Evolutionary conservation across 2,888 invertebrate species (phyloP).

Genomic region (Lasioglossum leucozonium): DNA sequence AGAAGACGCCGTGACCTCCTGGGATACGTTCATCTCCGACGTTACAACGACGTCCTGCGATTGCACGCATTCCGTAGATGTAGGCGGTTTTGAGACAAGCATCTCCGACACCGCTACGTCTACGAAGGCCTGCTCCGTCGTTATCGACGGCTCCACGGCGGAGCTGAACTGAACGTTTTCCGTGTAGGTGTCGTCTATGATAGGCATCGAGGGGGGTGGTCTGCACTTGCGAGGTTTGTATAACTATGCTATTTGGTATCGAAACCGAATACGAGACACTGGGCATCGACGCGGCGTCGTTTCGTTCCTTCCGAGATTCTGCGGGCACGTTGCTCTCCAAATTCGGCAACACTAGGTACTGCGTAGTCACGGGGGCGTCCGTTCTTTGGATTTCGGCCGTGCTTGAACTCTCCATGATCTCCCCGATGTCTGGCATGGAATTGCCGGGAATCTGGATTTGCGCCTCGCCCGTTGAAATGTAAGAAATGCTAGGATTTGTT

Average conservation of each 20-base stretch:
- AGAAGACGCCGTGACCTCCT: slow-evolving; percentile 46
- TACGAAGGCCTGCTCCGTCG: slow-evolving; percentile 69
- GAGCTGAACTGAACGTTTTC: slow-evolving; percentile 73
- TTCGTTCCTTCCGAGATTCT: slow-evolving; percentile 65
- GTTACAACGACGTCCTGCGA: slow-evolving; percentile 57
- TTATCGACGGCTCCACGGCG: slow-evolving; percentile 59
- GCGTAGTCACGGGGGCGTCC: slow-evolving; percentile 74
- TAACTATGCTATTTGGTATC: slow-evolving; percentile 75
- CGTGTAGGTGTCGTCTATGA: slow-evolving; percentile 81
- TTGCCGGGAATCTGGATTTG: slow-evolving; percentile 77
- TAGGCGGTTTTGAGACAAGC: slow-evolving; percentile 72
- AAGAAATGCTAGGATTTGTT: slow-evolving; percentile 89
- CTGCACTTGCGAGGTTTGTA: slow-evolving; percentile 75
- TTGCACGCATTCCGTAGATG: slow-evolving; percentile 49
- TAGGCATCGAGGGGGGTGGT: slow-evolving; percentile 83
- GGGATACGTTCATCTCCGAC: slow-evolving; percentile 62
- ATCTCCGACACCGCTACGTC: slow-evolving; percentile 77
- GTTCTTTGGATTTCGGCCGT: slow-evolving; percentile 59
- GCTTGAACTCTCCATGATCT: slow-evolving; percentile 74
- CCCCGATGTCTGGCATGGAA: slow-evolving; percentile 81
- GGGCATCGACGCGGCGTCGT: slow-evolving; percentile 63
- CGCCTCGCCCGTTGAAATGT: slow-evolving; percentile 72
- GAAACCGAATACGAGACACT: slow-evolving; percentile 79
- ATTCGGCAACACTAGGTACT: slow-evolving; percentile 76
- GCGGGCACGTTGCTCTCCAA: slow-evolving; percentile 72